phyloP scores from a whole-genome alignment of 2,113 vertebrate genomes.

The Dermatemys mawii region DNA sequence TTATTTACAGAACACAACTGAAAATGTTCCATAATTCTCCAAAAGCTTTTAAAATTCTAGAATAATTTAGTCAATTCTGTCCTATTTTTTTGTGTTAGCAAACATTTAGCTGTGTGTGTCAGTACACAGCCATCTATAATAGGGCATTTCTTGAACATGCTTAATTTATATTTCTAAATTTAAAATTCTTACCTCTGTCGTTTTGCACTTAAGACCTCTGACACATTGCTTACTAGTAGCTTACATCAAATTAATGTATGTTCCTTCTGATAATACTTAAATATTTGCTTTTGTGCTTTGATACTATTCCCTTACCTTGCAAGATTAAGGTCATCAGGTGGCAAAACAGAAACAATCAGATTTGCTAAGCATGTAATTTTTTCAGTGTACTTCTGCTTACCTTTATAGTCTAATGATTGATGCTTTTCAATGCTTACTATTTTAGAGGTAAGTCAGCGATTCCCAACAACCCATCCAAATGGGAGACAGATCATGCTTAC shows the following conservation, averaged over 20 bases:
- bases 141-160: neutral
- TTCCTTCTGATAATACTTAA: slow-evolving; percentile 1
- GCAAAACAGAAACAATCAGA: neutral
- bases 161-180: neutral
- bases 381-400: neutral
- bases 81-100: neutral
- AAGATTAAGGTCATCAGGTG: neutral
- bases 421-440: neutral
- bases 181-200: neutral
- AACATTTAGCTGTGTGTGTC: neutral
- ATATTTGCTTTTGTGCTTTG: neutral
- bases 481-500: slow-evolving; percentile 98
- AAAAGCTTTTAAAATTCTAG: slow-evolving; percentile 23
- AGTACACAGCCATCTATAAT: neutral
- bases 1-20: neutral
- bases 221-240: neutral
- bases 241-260: neutral
- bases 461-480: slow-evolving; percentile 95
- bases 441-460: slow-evolving; percentile 95
- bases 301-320: neutral
- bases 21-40: neutral
- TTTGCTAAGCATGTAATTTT: neutral
- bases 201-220: neutral
- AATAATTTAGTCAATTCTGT: neutral
- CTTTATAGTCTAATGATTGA: neutral